Conservation (phyloP, 1,140 invertebrate species). For the Manduca sexta region DNA sequence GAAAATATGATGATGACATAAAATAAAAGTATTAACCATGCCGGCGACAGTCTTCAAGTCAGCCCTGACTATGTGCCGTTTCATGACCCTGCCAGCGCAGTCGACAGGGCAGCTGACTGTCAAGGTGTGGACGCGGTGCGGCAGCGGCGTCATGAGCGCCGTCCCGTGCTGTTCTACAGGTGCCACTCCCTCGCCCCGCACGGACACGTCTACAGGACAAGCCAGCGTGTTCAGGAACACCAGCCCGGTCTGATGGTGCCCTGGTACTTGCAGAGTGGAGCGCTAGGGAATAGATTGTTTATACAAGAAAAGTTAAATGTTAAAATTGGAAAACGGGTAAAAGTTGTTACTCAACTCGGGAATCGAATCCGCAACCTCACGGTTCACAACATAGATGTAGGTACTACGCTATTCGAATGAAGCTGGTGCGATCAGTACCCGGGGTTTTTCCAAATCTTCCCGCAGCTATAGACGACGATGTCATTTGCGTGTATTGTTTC, state of each 20-base stretch:
- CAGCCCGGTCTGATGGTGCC: constrained; percentile 40
- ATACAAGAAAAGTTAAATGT: neutral
- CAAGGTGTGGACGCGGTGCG: constrained; percentile 23
- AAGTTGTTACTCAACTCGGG: too few relatives aligned
- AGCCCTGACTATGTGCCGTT: constrained; percentile 21
- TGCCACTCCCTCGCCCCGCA: constrained; percentile 36
- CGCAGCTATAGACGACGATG: too few relatives aligned
- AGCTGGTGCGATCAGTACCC: too few relatives aligned
- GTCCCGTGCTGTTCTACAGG: constrained; percentile 39
- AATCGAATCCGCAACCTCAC: too few relatives aligned
- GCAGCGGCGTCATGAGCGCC: constrained; percentile 46
- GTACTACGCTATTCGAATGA: too few relatives aligned
- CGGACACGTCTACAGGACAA: constrained; percentile 38
- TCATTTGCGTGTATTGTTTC: too few relatives aligned
- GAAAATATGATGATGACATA: too few relatives aligned
- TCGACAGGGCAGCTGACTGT: constrained; percentile 26
- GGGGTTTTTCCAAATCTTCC: too few relatives aligned
- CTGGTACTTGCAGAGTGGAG: constrained; percentile 53
- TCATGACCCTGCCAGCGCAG: constrained; percentile 51
- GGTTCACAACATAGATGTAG: too few relatives aligned
- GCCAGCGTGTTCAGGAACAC: constrained; percentile 45
- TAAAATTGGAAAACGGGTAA: too few relatives aligned
- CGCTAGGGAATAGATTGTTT: constrained; percentile 30
- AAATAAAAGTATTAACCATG: constrained; percentile 30
- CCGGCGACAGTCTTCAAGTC: constrained; percentile 41